These are phyloP conservation scores for Dasysyrphus tricinctus DNA, from an alignment of 2,888 invertebrate genomes.

Conservation along the genomic window DNA sequence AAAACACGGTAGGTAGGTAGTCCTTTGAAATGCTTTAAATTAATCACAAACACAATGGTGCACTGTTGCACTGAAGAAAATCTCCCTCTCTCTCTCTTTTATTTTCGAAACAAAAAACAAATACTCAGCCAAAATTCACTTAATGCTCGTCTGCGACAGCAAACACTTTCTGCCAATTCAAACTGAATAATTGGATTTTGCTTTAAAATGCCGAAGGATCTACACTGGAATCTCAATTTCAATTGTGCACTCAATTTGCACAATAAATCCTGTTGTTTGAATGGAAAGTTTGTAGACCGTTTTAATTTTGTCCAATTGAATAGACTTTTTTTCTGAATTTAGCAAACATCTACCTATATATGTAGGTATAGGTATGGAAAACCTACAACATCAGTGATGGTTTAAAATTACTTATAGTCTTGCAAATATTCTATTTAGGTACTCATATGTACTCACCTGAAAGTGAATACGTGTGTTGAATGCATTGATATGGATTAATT, in stretches of 20 bases:
- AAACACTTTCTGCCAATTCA: constrained; percentile 54
- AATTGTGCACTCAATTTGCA: constrained; percentile 41
- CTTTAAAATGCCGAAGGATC: constrained; percentile 53
- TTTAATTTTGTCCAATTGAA: constrained; percentile 33
- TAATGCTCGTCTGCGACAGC: constrained; percentile 42
- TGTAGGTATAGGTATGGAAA: no score
- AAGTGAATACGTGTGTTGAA: no score
- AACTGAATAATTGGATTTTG: constrained; percentile 67
- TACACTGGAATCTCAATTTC: constrained; percentile 37
- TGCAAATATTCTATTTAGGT: no score
- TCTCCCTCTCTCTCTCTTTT: not conserved
- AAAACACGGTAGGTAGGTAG: not conserved
- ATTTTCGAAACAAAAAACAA: constrained; percentile 19
- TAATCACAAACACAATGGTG: constrained; percentile 3
- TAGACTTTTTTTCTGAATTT: not conserved
- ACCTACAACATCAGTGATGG: no score
- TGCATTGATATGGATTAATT: no score
- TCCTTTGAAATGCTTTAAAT: constrained; percentile 23
- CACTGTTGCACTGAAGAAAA: constrained; percentile 1
- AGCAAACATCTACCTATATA: not conserved
- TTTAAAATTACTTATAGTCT: no score
- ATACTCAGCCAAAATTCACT: constrained; percentile 31
- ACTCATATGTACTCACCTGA: no score
- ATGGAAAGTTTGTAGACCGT: constrained; percentile 14
- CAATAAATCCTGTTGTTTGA: constrained; percentile 13